A percentile compares a stretch with the other conserved stretches of the same genome.
phyloP scores from a whole-genome alignment of 2,888 invertebrate genomes.

The Torymus aiolomorphi region DNA sequence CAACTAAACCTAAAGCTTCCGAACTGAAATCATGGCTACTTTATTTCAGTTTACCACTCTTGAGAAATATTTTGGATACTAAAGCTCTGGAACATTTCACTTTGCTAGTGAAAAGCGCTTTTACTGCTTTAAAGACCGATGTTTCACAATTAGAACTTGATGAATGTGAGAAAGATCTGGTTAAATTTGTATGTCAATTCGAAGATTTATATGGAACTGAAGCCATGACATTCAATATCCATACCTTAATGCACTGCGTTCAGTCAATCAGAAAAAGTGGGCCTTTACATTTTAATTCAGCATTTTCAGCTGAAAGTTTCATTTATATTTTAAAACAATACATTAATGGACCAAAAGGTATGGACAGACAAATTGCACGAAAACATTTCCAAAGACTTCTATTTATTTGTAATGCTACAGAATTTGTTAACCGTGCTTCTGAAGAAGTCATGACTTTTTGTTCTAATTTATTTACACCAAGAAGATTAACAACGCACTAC shows the following conservation, averaged over 20 bases:
- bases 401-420: not conserved
- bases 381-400: constrained; percentile 20
- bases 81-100: not conserved
- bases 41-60: not conserved
- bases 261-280: constrained; percentile 54
- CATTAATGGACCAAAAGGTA: constrained; percentile 53
- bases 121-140: not conserved
- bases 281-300: constrained; percentile 55
- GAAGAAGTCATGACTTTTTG: constrained; percentile 5
- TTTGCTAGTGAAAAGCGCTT: not conserved
- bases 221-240: constrained; percentile 59
- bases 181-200: constrained; percentile 54
- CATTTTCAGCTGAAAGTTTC: constrained; percentile 54
- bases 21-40: not conserved
- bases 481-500: constrained; percentile 2
- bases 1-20: not conserved
- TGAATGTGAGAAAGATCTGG: constrained; percentile 54
- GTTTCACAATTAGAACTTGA: constrained; percentile 29
- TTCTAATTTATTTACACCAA: not conserved
- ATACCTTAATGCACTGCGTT: constrained; percentile 53
- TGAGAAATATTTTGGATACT: not conserved
- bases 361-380: constrained; percentile 50
- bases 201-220: constrained; percentile 52
- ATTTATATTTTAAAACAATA: constrained; percentile 53
- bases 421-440: not conserved